Evolutionary conservation across 2,113 vertebrate genomes (phyloP), one percentile per base, ranked within the genome.

Genomic region (Trinectes maculatus): DNA sequence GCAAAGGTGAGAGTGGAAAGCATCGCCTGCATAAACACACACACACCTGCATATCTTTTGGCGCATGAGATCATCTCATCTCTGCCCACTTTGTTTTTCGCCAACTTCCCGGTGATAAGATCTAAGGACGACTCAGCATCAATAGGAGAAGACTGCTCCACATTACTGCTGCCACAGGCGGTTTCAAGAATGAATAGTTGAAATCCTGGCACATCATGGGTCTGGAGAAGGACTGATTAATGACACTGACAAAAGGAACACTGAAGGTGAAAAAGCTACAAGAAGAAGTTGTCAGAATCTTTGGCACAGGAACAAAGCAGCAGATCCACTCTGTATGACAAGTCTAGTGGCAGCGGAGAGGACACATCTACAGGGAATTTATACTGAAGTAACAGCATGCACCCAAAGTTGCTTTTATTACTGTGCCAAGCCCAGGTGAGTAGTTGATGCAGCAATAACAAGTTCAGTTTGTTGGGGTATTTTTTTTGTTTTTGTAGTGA

Each of bases 351-450:
- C 19, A 1, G 31, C 3, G 43, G 19, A 47, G 19, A 47, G n/a
- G 8, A 60, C 37, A 18, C 22, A 53, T 18, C 59, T 33, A 6
- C 2, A 0, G 3, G 6, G 0, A 29, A 22, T 56, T 4, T 31
- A 1, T 2, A 4, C 8, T 52, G 16, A 24, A 47, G n/a, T 24
- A 51, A 11, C 34, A 53, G 5, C 34, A 21, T 55, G 2, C n/a
- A n/a, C n/a, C n/a, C n/a, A n/a, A 19, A 7, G 26, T 3, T 15
- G 9, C 7, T 72, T 3, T 24, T 78, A 37, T 18, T 77, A 0
- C 16, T 77, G 3, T 62, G 51, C 42, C 76, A 75, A 12, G 4
- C 77, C 12, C 66, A 78, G 54, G 86, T 86, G 43, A 81, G 84
- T 52, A 25, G 51, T 68, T 16, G 28, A 31, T 28, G 29, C 28